Percentiles rank a stretch among this genome's conserved stretches.
Conservation (phyloP, 2,113 vertebrate genomes). For the Hirundichthys speculiger region DNA sequence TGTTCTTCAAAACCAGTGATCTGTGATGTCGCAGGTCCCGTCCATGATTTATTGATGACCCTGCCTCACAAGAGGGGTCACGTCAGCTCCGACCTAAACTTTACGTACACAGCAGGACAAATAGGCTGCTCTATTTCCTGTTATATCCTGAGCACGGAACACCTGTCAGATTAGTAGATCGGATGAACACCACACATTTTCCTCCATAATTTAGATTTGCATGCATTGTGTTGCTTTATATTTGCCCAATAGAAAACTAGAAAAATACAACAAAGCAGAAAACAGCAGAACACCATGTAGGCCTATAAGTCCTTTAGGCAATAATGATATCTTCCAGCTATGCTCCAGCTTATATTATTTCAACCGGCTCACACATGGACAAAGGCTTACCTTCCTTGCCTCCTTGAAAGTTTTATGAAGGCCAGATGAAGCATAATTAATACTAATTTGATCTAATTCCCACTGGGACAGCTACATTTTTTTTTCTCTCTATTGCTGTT, state of each 20-base stretch:
- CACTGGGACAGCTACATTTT: conserved; percentile 46
- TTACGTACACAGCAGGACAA: background rate
- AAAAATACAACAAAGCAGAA: background rate
- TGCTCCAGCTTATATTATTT: conserved; percentile 53
- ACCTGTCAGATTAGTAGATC: background rate
- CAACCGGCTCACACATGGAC: conserved; percentile 49
- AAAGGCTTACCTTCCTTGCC: conserved; percentile 57
- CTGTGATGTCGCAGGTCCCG: background rate
- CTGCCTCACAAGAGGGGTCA: no score
- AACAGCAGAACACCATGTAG: conserved; percentile 1
- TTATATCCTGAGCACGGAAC: background rate
- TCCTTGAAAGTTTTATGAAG: conserved; percentile 66
- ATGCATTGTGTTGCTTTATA: conserved; percentile 1
- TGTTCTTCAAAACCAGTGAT: background rate
- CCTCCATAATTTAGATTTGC: background rate
- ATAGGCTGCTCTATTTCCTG: no score
- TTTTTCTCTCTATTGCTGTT: conserved; percentile 39
- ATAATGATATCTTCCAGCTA: conserved; percentile 31
- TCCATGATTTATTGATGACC: background rate
- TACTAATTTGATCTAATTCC: conserved; percentile 73
- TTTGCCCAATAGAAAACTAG: background rate
- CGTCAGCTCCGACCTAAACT: background rate
- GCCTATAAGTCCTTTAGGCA: background rate
- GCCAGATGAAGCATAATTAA: conserved; percentile 75
- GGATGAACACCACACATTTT: background rate